Evolutionary conservation across 2,113 vertebrate genomes (phyloP).

Genomic region (Chlorocebus sabaeus): DNA sequence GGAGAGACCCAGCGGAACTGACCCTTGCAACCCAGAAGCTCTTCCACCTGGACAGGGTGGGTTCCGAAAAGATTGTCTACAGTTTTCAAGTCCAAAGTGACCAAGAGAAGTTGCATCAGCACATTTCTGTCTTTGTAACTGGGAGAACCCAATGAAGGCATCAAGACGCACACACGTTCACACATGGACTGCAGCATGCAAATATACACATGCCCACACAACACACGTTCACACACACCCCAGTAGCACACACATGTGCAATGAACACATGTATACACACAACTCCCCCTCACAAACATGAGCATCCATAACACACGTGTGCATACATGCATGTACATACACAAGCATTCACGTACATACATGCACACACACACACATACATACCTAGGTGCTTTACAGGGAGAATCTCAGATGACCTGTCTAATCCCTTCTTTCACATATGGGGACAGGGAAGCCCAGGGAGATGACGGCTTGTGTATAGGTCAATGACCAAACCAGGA

Average conservation of each 20-base stretch:
- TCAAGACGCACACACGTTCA: background rate
- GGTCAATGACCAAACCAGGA: background rate
- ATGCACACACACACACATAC: background rate
- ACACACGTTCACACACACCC: fast-evolving
- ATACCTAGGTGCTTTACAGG: background rate
- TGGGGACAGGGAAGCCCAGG: background rate
- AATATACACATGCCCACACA: background rate
- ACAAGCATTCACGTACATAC: background rate
- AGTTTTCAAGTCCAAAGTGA: background rate
- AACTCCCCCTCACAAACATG: background rate
- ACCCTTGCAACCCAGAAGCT: background rate
- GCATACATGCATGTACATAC: fast-evolving
- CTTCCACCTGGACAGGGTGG: background rate
- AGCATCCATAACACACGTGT: background rate
- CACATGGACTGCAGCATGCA: background rate
- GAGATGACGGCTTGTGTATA: background rate
- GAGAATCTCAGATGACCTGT: background rate
- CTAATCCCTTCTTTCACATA: background rate
- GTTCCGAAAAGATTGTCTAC: background rate
- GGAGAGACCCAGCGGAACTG: background rate
- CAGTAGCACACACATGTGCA: background rate
- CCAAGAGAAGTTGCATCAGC: background rate
- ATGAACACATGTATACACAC: background rate
- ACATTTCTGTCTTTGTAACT: background rate
- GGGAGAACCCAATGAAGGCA: background rate